phyloP scores from a whole-genome alignment of 2,113 vertebrate genomes.

The Plecotus auritus region DNA sequence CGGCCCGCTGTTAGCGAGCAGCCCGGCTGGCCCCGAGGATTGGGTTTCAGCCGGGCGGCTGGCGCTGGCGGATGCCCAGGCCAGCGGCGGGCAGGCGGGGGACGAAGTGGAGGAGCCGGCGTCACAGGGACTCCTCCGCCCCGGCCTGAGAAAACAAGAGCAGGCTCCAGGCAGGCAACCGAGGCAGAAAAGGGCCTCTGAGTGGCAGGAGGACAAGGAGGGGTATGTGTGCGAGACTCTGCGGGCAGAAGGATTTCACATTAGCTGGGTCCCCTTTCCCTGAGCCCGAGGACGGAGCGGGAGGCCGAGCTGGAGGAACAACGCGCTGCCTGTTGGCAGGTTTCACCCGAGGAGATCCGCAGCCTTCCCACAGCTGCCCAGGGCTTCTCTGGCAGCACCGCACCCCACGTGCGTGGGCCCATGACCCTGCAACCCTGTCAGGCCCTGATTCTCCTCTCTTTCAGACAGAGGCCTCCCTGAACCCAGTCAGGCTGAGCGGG shows the following conservation, averaged over 20 bases:
- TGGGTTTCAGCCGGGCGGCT: conserved; percentile 78
- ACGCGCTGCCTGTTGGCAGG: background rate
- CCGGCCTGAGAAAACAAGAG: conserved; percentile 73
- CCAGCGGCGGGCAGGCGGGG: conserved; percentile 76
- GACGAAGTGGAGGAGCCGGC: conserved; percentile 69
- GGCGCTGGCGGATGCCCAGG: conserved; percentile 75
- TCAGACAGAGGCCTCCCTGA: background rate
- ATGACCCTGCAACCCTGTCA: background rate
- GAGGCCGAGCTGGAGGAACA: background rate
- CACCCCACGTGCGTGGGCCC: background rate
- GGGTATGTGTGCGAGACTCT: background rate
- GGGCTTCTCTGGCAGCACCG: background rate
- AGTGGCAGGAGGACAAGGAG: conserved; percentile 38
- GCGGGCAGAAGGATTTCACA: conserved; percentile 74
- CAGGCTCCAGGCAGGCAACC: conserved; percentile 67
- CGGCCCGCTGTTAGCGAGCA: conserved; percentile 74
- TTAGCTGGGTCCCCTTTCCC: conserved; percentile 52
- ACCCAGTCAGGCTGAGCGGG: background rate
- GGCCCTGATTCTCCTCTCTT: background rate
- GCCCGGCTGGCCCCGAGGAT: conserved; percentile 57
- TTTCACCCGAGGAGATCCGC: background rate
- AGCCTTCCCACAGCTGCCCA: background rate
- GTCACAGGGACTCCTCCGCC: conserved; percentile 65
- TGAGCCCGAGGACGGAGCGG: background rate
- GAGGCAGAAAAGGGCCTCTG: conserved; percentile 71